Base-by-base conservation (phyloP, 2,888 invertebrate genomes). In the Clistopyga incitator region DNA sequence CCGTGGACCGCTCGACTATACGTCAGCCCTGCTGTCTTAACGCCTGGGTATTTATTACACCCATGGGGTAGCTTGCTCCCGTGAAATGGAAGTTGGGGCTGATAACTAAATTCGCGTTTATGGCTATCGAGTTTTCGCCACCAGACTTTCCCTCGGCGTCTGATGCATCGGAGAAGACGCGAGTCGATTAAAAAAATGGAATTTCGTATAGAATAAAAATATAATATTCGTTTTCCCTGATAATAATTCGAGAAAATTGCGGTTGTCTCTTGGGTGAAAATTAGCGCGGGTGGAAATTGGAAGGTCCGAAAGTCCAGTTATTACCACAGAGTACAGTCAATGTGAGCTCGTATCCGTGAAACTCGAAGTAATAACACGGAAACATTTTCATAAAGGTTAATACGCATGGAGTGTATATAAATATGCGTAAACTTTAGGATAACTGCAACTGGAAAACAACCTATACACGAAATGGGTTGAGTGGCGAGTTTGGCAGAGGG, bases 71-170 rank as follows among this genome's bases (percentile, higher is more conserved):
- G 74, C 45, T 52, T 64, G 42, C 20, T 20, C 20, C 59, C 15
- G 6, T 25, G 15, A 45, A 18, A 10, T 20, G 23, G 13, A 42
- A 15, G 0, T 79, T 86, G 82, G 86, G 87, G 82, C 84, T 88
- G 90, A 90, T 89, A 91, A 91, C 91, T 92, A 91, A 91, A 91
- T 90, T 91, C 91, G 88, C 91, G 84, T 87, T 88, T 88, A 88
- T 88, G 85, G 82, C 80, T 81, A 80, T 78, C 72, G 84, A 85
- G 85, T 86, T 86, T 76, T 84, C 84, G 76, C 81, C 79, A 47
- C 29, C 65, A 34, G 52, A 29, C 68, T 29, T 61, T 72, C 59
- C 50, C 38, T n/a, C 34, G 42, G 20, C 10, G 64, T 34, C 45
- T 50, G n/a, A 61, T 50, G 25, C 47, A 34, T 61, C 74, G n/a